phyloP scores from a whole-genome alignment of 2,113 vertebrate species.

The Gambusia holbrooki region DNA sequence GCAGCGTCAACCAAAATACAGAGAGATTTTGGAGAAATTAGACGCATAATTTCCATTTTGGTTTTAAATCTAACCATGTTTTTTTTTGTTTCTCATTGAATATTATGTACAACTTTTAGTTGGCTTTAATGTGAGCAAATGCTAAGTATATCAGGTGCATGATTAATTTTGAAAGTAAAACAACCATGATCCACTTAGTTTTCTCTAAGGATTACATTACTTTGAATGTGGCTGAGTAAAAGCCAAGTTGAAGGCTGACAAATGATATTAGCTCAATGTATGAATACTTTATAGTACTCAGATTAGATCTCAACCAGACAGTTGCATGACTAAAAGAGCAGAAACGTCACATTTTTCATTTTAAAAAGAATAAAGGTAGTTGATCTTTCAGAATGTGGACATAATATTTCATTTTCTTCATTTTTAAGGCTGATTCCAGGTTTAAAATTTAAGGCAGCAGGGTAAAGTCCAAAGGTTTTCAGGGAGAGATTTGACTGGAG shows the following conservation, averaged over 20 bases:
- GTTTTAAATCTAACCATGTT: not conserved
- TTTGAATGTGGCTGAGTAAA: not conserved
- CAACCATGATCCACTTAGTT: not conserved
- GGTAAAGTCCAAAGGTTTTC: not conserved
- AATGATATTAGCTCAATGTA: conserved; percentile 5
- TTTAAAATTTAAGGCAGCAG: not conserved
- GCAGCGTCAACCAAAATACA: too few relatives aligned
- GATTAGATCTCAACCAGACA: not conserved
- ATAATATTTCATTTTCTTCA: too few relatives aligned
- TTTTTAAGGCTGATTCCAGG: not conserved
- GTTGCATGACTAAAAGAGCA: not conserved
- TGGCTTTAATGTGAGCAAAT: not conserved
- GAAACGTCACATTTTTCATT: not conserved
- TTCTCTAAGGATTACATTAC: not conserved
- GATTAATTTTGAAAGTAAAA: not conserved
- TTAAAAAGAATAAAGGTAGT: not conserved
- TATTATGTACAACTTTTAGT: not conserved
- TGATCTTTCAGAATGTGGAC: not conserved
- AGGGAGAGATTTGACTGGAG: not conserved
- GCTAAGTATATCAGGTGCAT: not conserved
- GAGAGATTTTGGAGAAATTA: too few relatives aligned
- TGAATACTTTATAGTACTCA: conserved; percentile 15
- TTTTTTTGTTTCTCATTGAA: not conserved
- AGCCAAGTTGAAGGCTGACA: conserved; percentile 3
- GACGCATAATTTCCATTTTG: too few relatives aligned